Conservation (phyloP, 1,140 invertebrate species). For the Asobara japonica region DNA sequence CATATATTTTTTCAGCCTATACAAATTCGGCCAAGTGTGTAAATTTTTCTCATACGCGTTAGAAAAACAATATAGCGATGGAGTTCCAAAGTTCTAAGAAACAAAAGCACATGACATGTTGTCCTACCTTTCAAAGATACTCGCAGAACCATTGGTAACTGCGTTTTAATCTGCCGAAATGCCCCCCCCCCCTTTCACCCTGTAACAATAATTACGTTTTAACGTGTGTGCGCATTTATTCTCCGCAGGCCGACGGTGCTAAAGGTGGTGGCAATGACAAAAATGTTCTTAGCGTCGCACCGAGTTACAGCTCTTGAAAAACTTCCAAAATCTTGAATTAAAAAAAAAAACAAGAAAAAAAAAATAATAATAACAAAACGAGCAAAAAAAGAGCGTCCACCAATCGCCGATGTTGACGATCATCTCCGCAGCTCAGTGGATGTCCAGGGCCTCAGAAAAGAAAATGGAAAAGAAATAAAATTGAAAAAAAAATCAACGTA, state of each 20-base stretch:
- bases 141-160: too few species aligned
- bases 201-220: background rate
- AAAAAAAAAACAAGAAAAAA: background rate
- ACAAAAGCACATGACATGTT: too few species aligned
- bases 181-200: background rate
- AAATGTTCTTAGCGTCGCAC: conserved; percentile 6
- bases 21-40: too few species aligned
- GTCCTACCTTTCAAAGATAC: too few species aligned
- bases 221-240: conserved; percentile 31
- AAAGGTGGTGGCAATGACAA: conserved; percentile 12
- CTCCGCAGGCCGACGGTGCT: conserved; percentile 27
- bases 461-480: conserved; percentile 13
- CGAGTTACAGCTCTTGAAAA: background rate
- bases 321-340: background rate
- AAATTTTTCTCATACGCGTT: too few species aligned
- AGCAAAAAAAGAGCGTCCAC: background rate
- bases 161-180: background rate
- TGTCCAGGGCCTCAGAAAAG: background rate
- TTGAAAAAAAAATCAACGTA: background rate
- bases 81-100: too few species aligned
- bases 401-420: background rate
- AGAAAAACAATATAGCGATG: too few species aligned
- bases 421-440: background rate
- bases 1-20: too few species aligned
- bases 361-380: background rate